phyloP scores from a whole-genome alignment of 2,797 vertebrate genomes.

The Eremophila alpestris region DNA sequence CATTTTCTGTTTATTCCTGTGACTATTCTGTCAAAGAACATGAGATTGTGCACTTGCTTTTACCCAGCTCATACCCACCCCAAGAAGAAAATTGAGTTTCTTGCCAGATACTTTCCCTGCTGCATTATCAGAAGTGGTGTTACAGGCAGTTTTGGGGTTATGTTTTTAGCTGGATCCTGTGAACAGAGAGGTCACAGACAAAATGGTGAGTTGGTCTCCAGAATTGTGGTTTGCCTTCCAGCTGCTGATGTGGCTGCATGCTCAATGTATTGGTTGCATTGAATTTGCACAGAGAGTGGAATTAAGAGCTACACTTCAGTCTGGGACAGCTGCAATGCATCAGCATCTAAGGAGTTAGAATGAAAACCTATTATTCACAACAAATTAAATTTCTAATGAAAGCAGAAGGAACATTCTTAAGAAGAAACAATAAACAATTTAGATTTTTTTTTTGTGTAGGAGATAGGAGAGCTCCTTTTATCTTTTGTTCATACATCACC shows the following conservation, averaged over 20 bases:
- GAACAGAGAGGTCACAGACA: neutral
- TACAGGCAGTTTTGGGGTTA: neutral
- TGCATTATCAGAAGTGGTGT: neutral
- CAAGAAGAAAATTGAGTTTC: neutral
- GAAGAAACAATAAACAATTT: neutral
- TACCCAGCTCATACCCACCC: neutral
- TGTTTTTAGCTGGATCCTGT: neutral
- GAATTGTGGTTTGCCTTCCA: neutral
- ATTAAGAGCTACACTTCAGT: neutral
- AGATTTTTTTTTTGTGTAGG: neutral
- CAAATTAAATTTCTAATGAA: slow-evolving; percentile 10
- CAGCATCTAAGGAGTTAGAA: neutral
- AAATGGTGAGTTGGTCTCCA: neutral
- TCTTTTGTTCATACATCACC: neutral
- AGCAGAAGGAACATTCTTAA: neutral
- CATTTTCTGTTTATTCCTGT: neutral
- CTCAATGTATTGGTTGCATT: neutral
- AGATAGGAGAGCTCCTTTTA: neutral
- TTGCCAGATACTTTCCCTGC: neutral
- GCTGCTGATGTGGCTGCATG: neutral
- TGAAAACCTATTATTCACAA: neutral
- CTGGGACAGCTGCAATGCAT: neutral
- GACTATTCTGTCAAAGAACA: neutral
- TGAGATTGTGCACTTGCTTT: neutral
- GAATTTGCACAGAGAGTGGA: neutral